Evolutionary conservation across 2,888 invertebrate species (phyloP).

Genomic region (Epistrophe grossulariae): DNA sequence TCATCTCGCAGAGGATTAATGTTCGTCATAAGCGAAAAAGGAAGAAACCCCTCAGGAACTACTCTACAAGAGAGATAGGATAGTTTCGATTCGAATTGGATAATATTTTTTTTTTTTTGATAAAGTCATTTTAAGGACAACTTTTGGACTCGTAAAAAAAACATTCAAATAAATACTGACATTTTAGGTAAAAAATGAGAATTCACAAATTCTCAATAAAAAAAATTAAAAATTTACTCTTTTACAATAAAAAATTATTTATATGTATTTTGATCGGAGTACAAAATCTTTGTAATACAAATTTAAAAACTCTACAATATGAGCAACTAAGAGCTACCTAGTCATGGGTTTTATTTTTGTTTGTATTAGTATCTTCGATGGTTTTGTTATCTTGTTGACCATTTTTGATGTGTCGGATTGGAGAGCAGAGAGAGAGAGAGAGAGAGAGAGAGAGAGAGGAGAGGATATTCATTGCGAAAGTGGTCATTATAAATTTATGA

Average conservation of each 20-base stretch:
- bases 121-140: background rate
- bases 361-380: slow-evolving; percentile 39
- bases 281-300: too few species aligned
- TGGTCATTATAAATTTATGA: slow-evolving; percentile 69
- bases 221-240: too few species aligned
- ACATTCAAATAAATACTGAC: background rate
- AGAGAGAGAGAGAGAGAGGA: background rate
- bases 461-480: slow-evolving; percentile 33
- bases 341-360: too few species aligned
- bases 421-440: background rate
- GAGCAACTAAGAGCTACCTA: background rate
- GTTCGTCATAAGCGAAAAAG: slow-evolving; percentile 54
- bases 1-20: slow-evolving; percentile 68
- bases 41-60: slow-evolving; percentile 24
- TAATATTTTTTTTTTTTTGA: slow-evolving; percentile 9
- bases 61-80: background rate
- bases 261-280: too few species aligned
- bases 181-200: too few species aligned
- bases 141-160: background rate
- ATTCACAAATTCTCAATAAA: too few species aligned
- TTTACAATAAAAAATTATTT: too few species aligned
- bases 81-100: slow-evolving; percentile 2
- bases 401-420: slow-evolving; percentile 48
- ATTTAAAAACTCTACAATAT: background rate
- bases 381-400: slow-evolving; percentile 54